A percentile compares a stretch with the other conserved stretches of the same genome.
These are phyloP conservation scores for Cliona cf. orientalis DNA, from an alignment of 37 sponge, comb jelly and placozoan species.

Conservation along the genomic window DNA sequence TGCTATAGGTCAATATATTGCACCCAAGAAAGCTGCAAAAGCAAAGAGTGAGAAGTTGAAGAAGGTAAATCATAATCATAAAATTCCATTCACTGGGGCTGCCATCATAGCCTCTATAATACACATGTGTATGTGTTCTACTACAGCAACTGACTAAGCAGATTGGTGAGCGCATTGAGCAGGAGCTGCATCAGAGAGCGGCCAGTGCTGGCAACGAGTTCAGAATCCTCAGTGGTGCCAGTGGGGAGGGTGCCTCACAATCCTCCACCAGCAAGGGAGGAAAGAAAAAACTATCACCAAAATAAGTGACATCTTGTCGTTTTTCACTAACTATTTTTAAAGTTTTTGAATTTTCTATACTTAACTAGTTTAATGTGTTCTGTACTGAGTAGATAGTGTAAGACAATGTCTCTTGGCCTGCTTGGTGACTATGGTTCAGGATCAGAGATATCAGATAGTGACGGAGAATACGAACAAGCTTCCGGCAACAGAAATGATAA, in stretches of 20 bases:
- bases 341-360: too few species aligned
- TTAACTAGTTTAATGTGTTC: neutral
- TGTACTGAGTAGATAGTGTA: neutral
- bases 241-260: neutral
- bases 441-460: neutral
- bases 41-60: constrained; percentile 38
- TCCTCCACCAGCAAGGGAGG: neutral
- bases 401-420: constrained; percentile 46
- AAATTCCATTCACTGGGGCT: neutral
- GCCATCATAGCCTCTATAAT: neutral
- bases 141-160: constrained; percentile 51
- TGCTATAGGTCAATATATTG: constrained; percentile 40
- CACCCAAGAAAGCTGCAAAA: constrained; percentile 48
- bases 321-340: neutral
- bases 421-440: constrained; percentile 53
- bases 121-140: neutral
- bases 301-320: neutral
- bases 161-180: constrained; percentile 57
- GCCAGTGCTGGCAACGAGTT: constrained; percentile 43
- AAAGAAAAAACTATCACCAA: neutral
- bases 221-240: constrained; percentile 13
- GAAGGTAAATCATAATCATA: constrained; percentile 19
- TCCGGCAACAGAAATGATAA: too few species aligned
- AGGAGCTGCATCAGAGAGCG: constrained; percentile 52
- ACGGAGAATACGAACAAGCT: constrained; percentile 20